Evolutionary conservation across 2,888 invertebrate species (phyloP).

Genomic region (Eilema caniola): DNA sequence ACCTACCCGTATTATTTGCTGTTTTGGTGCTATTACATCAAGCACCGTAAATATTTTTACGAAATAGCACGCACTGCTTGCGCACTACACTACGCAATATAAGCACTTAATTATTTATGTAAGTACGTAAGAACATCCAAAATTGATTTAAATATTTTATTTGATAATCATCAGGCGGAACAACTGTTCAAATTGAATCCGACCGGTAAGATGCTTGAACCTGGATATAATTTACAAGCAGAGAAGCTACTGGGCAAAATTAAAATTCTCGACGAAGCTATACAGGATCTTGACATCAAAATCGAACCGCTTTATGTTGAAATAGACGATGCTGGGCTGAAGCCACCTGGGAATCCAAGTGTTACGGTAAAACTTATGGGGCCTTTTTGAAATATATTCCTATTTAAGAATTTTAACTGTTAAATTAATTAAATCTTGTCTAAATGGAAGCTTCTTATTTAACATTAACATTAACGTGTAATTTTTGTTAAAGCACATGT

Average conservation of each 20-base stretch:
- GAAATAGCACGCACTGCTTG: too few relatives aligned
- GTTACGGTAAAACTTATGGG: conserved; percentile 6
- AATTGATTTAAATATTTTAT: conserved; percentile 17
- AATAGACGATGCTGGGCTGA: conserved; percentile 30
- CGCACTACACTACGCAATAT: too few relatives aligned
- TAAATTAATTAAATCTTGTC: background rate
- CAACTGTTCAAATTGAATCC: conserved; percentile 90
- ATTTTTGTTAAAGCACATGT: background rate
- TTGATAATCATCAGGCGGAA: conserved; percentile 83
- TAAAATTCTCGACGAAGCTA: conserved; percentile 76
- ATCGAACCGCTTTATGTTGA: conserved; percentile 68
- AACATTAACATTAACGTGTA: background rate
- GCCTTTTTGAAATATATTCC: background rate
- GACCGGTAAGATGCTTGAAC: conserved; percentile 90
- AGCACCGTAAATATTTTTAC: too few relatives aligned
- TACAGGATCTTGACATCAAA: conserved; percentile 74
- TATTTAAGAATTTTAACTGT: too few relatives aligned
- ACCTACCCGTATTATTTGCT: too few relatives aligned
- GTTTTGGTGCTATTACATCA: too few relatives aligned
- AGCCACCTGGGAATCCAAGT: background rate
- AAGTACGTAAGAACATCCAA: background rate
- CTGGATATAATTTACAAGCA: conserved; percentile 88
- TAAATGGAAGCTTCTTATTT: background rate
- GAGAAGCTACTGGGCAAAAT: conserved; percentile 82
- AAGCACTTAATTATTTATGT: too few relatives aligned